A percentile compares a stretch with the other conserved stretches of the same genome.
Evolutionary conservation across 2,113 vertebrate genomes (phyloP).

Genomic region (Eublepharis macularius): DNA sequence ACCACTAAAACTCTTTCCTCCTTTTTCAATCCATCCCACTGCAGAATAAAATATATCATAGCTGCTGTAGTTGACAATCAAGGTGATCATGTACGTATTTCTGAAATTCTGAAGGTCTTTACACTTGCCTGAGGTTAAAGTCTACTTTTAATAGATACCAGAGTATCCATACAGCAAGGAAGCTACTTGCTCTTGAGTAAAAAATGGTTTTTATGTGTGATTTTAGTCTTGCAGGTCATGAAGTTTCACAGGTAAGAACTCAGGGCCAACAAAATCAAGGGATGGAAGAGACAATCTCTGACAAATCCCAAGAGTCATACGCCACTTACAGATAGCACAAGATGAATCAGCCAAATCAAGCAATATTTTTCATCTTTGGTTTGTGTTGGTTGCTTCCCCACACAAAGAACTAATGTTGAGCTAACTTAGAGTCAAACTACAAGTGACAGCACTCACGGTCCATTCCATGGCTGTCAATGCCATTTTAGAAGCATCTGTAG

Average conservation of each 20-base stretch:
- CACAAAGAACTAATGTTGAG: background rate
- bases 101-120: background rate
- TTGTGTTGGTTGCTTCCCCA: background rate
- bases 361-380: background rate
- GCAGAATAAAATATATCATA: background rate
- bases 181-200: background rate
- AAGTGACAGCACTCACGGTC: no score
- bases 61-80: background rate
- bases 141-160: background rate
- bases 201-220: background rate
- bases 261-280: slow-evolving; percentile 1
- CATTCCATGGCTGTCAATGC: no score
- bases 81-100: background rate
- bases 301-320: background rate
- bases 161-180: background rate
- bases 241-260: background rate
- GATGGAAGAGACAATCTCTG: background rate
- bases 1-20: background rate
- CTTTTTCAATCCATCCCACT: background rate
- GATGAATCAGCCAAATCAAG: background rate
- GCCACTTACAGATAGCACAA: background rate
- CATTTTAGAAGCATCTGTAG: no score
- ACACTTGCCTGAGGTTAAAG: background rate
- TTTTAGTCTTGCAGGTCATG: background rate
- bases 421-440: no score